Percentiles rank a stretch among this genome's conserved stretches.
Conservation (phyloP, 2,888 invertebrate species). For the Branchinecta sandiegonensis region DNA sequence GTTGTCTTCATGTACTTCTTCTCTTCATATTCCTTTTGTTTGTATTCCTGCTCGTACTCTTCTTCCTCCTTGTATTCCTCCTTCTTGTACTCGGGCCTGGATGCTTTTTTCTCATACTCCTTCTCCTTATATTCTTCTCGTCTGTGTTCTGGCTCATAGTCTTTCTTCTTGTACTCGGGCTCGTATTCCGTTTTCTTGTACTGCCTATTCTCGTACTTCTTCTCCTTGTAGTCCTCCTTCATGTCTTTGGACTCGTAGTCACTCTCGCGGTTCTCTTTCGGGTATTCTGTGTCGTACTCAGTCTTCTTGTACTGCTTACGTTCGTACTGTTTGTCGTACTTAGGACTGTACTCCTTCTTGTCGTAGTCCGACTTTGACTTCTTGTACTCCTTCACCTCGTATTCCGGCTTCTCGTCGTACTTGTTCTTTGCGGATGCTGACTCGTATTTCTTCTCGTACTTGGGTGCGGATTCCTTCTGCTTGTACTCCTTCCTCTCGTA, state of each 20-base stretch:
- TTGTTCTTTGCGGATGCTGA: background rate
- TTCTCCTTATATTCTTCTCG: background rate
- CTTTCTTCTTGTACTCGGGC: background rate
- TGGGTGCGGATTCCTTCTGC: too few species aligned
- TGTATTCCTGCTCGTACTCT: background rate
- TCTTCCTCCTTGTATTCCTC: background rate
- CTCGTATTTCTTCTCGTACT: background rate
- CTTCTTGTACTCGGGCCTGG: background rate
- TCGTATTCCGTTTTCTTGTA: background rate
- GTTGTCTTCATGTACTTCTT: background rate
- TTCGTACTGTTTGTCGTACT: background rate
- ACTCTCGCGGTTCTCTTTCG: background rate
- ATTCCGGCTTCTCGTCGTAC: background rate
- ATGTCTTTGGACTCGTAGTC: background rate
- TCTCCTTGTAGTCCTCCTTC: conserved; percentile 11
- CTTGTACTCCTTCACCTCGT: background rate
- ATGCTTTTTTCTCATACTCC: background rate
- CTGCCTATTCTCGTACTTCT: background rate
- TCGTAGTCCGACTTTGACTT: background rate
- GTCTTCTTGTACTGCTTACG: background rate
- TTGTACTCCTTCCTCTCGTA: background rate
- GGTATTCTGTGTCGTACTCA: background rate
- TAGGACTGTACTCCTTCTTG: background rate
- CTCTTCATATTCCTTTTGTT: background rate
- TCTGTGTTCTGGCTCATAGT: background rate